Evolutionary conservation across 2,888 invertebrate species (phyloP).

Genomic region (Pimpla rufipes): DNA sequence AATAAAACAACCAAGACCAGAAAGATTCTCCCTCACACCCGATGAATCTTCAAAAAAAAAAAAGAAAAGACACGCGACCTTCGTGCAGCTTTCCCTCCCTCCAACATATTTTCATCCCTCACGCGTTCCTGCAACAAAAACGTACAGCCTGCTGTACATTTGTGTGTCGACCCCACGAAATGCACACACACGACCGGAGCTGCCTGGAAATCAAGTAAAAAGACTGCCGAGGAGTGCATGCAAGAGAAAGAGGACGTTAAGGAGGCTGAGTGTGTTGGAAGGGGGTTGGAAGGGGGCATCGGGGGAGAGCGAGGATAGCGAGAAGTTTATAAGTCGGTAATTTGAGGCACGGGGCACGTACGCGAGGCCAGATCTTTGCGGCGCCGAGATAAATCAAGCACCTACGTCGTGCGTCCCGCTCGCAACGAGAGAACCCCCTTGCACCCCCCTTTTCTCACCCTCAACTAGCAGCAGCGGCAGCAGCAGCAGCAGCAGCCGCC

Average conservation of each 20-base stretch:
- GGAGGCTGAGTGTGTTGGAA: conserved; percentile 67
- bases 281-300: conserved; percentile 16
- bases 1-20: conserved; percentile 1
- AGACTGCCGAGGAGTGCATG: conserved; percentile 42
- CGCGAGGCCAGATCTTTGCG: conserved; percentile 84
- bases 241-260: conserved; percentile 57
- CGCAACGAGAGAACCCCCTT: conserved; percentile 61
- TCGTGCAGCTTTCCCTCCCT: neutral
- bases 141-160: too few relatives aligned
- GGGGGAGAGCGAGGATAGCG: conserved; percentile 58
- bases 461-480: too few relatives aligned
- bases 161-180: neutral
- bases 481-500: conserved; percentile 54
- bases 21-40: neutral
- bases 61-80: conserved; percentile 1
- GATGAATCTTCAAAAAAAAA: conserved; percentile 27
- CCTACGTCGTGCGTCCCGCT: conserved; percentile 77
- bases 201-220: conserved; percentile 56
- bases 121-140: neutral
- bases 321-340: conserved; percentile 85
- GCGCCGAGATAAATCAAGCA: conserved; percentile 85
- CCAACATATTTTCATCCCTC: neutral
- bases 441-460: conserved; percentile 31
- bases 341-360: conserved; percentile 85
- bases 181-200: conserved; percentile 14